Base-by-base conservation (phyloP, 1,140 invertebrate species). In the Drosophila ananassae region DNA sequence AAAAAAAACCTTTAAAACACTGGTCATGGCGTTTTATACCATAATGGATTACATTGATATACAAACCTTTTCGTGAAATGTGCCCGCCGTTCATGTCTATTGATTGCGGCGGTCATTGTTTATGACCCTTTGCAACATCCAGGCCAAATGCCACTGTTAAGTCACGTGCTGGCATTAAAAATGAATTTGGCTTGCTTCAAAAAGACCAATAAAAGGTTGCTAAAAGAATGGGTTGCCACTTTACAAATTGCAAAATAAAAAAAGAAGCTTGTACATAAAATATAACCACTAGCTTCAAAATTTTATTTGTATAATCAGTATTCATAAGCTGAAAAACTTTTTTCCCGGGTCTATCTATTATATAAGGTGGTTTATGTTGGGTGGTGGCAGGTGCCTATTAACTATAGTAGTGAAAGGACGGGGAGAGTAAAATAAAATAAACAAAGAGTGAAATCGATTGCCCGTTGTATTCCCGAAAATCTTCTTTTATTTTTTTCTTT, bases 161-260 rank as follows among this genome's bases (percentile, higher is more conserved):
- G 22, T 58, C 79, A 82, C 79, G 79, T 82, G 79, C 60, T 66
- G 60, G 68, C 79, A 82, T 82, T 82, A 82, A 82, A 80, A 82
- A 82, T 81, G 77, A 77, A 81, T 81, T 81, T 73, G 74, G 59
- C 66, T 60, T 48, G 21, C 28, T 24, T 3, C 32, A 13, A 74
- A 57, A 30, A 56, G 32, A 71, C 59, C 68, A 77, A 69, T 64
- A 59, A 64, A 39, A 30, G 66, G 37, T 56, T 73, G 47, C 34
- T 60, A 44, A 10, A 50, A 62, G 0, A 46, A 46, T 9, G 17
- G 4, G 13, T 73, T 60, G 48, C 73, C 61, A 81, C 61, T 76
- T 81, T 77, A 55, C 62, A 80, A 79, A 77, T 81, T 77, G 53
- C 58, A 57, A 50, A 34, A 68, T 53, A 3, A 41, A 41, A 3